A percentile compares a stretch with the other conserved stretches of the same genome.
Conservation (phyloP, 2,113 vertebrate genomes). For the Glaucomys volans region DNA sequence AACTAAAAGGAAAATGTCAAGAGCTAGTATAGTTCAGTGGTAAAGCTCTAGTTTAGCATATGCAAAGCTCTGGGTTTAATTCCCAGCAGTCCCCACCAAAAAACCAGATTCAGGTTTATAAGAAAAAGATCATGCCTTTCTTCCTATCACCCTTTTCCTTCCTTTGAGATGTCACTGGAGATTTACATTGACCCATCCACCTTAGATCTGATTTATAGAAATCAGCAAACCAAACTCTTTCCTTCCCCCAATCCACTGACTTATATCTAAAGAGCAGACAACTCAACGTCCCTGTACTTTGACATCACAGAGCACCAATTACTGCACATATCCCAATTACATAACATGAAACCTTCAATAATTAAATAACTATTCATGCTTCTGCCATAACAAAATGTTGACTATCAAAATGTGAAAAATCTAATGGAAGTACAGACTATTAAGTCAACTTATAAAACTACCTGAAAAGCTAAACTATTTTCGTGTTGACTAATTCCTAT, state of each 20-base stretch:
- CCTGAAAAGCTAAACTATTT: neutral
- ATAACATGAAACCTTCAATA: neutral
- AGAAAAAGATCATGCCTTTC: neutral
- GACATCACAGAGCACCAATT: neutral
- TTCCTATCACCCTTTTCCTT: neutral
- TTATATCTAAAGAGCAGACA: neutral
- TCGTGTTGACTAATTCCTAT: neutral
- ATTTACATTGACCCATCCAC: neutral
- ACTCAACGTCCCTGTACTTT: neutral
- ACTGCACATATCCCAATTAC: neutral
- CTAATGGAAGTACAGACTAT: neutral
- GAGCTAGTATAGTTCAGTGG: neutral
- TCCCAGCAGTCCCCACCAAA: neutral
- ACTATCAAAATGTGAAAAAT: neutral
- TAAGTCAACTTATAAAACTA: constrained; percentile 22
- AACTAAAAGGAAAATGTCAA: neutral
- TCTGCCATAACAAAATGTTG: neutral
- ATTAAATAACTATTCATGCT: neutral
- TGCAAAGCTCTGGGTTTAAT: neutral
- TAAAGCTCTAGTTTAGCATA: neutral
- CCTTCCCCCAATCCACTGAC: neutral
- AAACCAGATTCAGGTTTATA: neutral
- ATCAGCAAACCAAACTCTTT: neutral
- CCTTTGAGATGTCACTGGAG: neutral
- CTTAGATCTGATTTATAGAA: neutral